These are phyloP conservation scores for Leptopilina syphax DNA, from an alignment of 2,888 invertebrate species.

Conservation along the genomic window DNA sequence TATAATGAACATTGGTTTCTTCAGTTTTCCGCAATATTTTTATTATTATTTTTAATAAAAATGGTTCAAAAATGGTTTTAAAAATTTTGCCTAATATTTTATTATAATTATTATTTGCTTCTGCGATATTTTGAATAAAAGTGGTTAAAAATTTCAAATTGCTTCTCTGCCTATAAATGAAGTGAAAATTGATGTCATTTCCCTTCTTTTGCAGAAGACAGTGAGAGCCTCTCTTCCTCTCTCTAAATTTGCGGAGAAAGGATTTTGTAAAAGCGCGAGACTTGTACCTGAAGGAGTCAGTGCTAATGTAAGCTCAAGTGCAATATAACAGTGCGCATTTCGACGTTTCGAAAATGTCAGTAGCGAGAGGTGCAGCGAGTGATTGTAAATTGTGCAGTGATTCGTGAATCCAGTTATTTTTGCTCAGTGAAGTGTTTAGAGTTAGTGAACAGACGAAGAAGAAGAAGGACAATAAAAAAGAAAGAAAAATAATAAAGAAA, in stretches of 20 bases:
- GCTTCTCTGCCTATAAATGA: neutral
- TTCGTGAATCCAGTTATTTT: conserved; percentile 51
- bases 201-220: conserved; percentile 16
- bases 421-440: conserved; percentile 50
- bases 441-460: conserved; percentile 34
- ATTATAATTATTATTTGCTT: too few species aligned
- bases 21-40: too few species aligned
- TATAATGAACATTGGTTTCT: too few species aligned
- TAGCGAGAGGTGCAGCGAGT: conserved; percentile 52
- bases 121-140: too few species aligned
- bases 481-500: conserved; percentile 41
- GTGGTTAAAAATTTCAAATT: too few species aligned
- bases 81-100: too few species aligned
- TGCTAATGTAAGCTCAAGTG: conserved; percentile 35
- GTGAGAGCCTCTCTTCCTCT: neutral
- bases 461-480: conserved; percentile 36
- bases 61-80: too few species aligned
- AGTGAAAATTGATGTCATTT: neutral
- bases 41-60: too few species aligned
- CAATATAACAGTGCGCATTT: conserved; percentile 15
- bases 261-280: conserved; percentile 22
- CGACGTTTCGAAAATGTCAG: conserved; percentile 40
- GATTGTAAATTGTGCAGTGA: conserved; percentile 54
- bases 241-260: conserved; percentile 20
- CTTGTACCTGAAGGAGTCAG: conserved; percentile 26